These are phyloP conservation scores for Tachystola acroxantha DNA, from an alignment of 2,888 invertebrate genomes.

Conservation along the genomic window DNA sequence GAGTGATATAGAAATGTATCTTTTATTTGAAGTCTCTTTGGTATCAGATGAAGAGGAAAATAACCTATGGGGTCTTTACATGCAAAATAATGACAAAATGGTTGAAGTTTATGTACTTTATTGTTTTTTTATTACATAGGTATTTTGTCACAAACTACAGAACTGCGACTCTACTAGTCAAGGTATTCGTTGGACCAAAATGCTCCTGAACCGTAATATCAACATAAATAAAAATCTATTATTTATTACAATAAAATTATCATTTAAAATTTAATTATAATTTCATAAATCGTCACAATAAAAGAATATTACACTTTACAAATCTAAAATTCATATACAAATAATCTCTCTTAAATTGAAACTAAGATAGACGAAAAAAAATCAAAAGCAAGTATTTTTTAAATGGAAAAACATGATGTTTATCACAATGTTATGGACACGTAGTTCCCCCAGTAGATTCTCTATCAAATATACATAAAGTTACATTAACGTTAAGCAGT, in stretches of 20 bases:
- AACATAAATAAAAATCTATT: constrained; percentile 67
- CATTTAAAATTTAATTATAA: constrained; percentile 41
- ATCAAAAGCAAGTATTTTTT: constrained; percentile 56
- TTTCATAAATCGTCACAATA: constrained; percentile 63
- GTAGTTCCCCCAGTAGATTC: constrained; percentile 62
- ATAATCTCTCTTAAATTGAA: constrained; percentile 70
- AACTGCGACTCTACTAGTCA: constrained; percentile 69
- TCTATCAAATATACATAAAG: constrained; percentile 74
- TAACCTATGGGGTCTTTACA: no score
- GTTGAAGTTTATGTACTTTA: constrained; percentile 75
- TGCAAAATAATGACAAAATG: no score
- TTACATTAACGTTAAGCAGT: constrained; percentile 64
- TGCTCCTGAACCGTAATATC: constrained; percentile 60
- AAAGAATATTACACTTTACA: constrained; percentile 61
- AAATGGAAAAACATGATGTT: constrained; percentile 71
- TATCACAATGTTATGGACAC: constrained; percentile 76
- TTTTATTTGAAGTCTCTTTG: constrained; percentile 8
- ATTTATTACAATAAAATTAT: constrained; percentile 52
- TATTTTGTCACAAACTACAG: constrained; percentile 71
- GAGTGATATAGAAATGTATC: constrained; percentile 3
- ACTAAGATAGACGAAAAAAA: constrained; percentile 53
- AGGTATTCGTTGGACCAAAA: constrained; percentile 68
- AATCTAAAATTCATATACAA: constrained; percentile 74
- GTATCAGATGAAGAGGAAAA: no score
- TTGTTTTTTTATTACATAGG: constrained; percentile 60